Percentiles rank a stretch among this genome's conserved stretches.
Conservation (phyloP, 2,797 vertebrate species). For the Emydoidea blandingii region DNA sequence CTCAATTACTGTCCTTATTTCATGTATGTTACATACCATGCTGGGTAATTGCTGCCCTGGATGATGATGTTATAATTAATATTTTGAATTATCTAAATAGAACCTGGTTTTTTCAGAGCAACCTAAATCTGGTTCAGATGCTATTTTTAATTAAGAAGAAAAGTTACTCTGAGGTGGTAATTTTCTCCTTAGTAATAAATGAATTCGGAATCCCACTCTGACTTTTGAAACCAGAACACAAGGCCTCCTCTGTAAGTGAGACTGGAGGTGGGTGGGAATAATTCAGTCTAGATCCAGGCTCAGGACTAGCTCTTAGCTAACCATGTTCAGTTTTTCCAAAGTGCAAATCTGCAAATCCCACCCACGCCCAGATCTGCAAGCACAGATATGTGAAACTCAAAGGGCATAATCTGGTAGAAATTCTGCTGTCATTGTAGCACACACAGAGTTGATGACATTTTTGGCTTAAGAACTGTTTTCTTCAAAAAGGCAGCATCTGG, state of each 20-base stretch:
- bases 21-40: not conserved
- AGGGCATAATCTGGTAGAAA: constrained; percentile 74
- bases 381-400: constrained; percentile 71
- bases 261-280: not conserved
- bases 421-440: constrained; percentile 57
- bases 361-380: constrained; percentile 49
- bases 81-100: not conserved
- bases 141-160: not conserved
- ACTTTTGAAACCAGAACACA: not conserved
- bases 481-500: constrained; percentile 71
- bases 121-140: not conserved
- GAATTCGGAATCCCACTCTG: not conserved
- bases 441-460: constrained; percentile 50
- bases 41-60: not conserved
- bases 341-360: constrained; percentile 44
- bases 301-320: constrained; percentile 40
- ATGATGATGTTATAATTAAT: not conserved
- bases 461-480: constrained; percentile 46
- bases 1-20: accelerated
- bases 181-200: not conserved
- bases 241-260: not conserved
- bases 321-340: constrained; percentile 52
- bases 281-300: not conserved
- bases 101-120: not conserved
- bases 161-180: accelerated